These are phyloP conservation scores for Hydropotes inermis DNA, from an alignment of 2,113 vertebrate genomes.

Conservation along the genomic window DNA sequence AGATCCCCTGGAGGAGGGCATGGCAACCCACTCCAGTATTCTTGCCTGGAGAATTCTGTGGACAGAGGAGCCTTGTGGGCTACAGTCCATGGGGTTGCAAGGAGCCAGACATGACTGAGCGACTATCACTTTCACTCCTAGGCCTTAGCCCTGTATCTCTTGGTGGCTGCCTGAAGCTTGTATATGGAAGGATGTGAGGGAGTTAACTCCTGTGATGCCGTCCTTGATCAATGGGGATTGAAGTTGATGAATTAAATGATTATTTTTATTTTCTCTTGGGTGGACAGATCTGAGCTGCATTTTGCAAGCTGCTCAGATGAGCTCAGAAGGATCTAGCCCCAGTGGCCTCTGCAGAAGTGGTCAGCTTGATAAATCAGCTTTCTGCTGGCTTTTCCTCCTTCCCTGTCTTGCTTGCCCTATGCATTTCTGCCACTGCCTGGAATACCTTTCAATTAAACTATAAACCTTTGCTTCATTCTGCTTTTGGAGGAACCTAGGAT, in stretches of 20 bases:
- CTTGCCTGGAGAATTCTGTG: not conserved
- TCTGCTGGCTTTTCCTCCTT: not conserved
- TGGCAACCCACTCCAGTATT: not conserved
- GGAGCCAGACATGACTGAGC: not conserved
- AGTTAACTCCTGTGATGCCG: no score
- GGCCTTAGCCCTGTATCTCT: not conserved
- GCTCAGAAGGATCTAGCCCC: not conserved
- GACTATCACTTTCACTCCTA: not conserved
- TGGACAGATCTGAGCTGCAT: not conserved
- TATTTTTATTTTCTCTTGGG: not conserved
- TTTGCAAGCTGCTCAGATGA: not conserved
- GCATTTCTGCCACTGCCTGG: not conserved
- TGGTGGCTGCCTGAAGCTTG: not conserved
- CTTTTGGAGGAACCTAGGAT: not conserved
- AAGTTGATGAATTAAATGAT: not conserved
- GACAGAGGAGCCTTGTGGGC: not conserved
- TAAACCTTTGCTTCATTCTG: not conserved
- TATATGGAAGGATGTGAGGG: not conserved
- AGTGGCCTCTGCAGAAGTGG: not conserved
- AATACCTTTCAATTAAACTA: not conserved
- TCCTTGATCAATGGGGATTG: not conserved
- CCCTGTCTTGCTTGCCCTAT: not conserved
- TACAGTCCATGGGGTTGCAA: not conserved
- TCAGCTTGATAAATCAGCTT: not conserved
- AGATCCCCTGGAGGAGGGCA: not conserved